A percentile compares a stretch with the other conserved stretches of the same genome.
phyloP scores from a whole-genome alignment of 2,113 vertebrate genomes.

The Phrynocephalus versicolor region DNA sequence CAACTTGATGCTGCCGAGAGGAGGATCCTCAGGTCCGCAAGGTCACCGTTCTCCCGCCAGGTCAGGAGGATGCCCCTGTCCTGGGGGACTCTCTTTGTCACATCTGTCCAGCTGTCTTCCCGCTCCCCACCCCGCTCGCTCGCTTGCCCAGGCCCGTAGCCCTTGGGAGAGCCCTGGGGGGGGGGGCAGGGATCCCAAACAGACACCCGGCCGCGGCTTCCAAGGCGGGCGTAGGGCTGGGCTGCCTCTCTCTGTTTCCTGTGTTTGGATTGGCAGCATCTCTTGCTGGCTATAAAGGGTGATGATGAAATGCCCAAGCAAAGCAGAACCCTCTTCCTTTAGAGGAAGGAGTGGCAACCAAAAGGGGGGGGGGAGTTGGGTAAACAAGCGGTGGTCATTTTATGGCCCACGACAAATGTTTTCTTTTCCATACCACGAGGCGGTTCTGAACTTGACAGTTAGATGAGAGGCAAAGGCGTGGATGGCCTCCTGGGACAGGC shows the following conservation, averaged over 20 bases:
- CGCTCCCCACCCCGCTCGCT: not conserved
- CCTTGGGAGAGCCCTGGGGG: fast-evolving
- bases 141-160: too few species aligned
- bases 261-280: not conserved
- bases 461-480: fast-evolving
- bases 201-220: not conserved
- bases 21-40: not conserved
- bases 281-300: not conserved
- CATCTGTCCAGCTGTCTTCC: not conserved
- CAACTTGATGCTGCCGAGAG: not conserved
- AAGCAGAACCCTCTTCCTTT: not conserved
- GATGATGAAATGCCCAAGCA: conserved; percentile 12
- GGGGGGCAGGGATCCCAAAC: not conserved
- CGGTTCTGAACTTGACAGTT: conserved; percentile 8
- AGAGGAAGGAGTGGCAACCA: not conserved
- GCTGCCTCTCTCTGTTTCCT: fast-evolving
- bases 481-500: not conserved
- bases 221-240: not conserved
- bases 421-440: not conserved
- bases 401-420: not conserved
- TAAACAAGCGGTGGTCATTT: fast-evolving
- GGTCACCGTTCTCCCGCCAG: not conserved
- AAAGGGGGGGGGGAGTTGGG: not conserved
- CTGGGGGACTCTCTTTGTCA: not conserved
- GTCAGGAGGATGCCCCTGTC: not conserved